phyloP scores from a whole-genome alignment of 2,888 invertebrate genomes.

The Anthrax anthrax region DNA sequence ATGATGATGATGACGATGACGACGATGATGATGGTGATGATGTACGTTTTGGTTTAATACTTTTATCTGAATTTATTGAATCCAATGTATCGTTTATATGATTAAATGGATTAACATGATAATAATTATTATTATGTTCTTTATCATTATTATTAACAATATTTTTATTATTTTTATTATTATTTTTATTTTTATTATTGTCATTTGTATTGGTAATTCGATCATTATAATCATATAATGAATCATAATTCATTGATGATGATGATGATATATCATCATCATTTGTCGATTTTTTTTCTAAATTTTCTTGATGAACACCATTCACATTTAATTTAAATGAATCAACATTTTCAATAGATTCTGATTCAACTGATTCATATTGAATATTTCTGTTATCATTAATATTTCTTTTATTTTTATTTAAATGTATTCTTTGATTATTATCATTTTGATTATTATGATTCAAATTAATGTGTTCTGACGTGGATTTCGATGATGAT shows the following conservation, averaged over 20 bases:
- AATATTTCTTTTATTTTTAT: conserved; percentile 5
- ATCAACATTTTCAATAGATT: background rate
- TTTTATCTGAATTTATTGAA: background rate
- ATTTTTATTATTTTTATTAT: too few species aligned
- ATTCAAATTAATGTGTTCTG: conserved; percentile 9
- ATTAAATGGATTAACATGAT: conserved; percentile 3
- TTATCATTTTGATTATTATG: conserved; percentile 3
- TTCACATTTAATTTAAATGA: background rate
- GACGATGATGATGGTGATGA: background rate
- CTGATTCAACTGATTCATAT: background rate
- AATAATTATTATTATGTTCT: background rate
- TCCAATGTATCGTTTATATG: conserved; percentile 3
- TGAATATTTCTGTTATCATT: background rate
- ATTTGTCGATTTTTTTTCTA: background rate
- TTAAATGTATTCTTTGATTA: conserved; percentile 4
- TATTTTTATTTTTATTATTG: background rate
- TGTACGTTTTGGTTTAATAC: conserved; percentile 12
- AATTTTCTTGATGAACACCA: background rate
- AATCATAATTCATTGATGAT: background rate
- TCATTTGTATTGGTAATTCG: conserved; percentile 1
- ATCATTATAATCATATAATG: background rate
- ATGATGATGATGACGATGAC: too few species aligned
- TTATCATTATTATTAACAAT: background rate
- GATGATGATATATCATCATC: background rate
- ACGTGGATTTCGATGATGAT: background rate